These are phyloP conservation scores for Platysternon megacephalum DNA, from an alignment of 2,113 vertebrate species.

Conservation along the genomic window DNA sequence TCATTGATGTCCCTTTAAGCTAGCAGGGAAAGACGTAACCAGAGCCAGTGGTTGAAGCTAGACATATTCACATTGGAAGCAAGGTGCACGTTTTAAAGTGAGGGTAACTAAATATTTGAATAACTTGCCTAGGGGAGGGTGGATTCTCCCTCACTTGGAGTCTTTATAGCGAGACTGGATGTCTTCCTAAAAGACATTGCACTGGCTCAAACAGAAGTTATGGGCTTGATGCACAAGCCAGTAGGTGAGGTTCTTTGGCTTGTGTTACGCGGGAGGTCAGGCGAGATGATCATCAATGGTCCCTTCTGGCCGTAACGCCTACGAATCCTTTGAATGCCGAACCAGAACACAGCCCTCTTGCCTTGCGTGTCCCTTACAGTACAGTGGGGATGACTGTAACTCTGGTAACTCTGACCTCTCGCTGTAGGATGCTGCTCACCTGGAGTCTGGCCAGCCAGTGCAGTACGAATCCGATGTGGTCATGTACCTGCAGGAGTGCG, in stretches of 20 bases:
- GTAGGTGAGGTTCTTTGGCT: not conserved
- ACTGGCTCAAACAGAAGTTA: not conserved
- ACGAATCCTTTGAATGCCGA: not conserved
- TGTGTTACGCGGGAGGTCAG: not conserved
- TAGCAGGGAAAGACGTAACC: not conserved
- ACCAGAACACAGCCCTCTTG: not conserved
- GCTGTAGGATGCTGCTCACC: slow-evolving; percentile 88
- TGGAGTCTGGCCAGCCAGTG: slow-evolving; percentile 89
- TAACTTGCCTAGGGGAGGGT: not conserved
- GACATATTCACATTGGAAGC: not conserved
- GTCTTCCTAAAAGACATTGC: not conserved
- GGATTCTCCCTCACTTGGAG: not conserved
- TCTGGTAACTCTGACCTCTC: not conserved
- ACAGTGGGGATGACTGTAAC: not conserved
- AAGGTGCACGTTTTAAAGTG: not conserved
- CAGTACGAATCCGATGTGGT: slow-evolving; percentile 91
- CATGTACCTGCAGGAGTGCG: slow-evolving; percentile 93
- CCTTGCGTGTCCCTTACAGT: fast-evolving
- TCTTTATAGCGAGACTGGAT: not conserved
- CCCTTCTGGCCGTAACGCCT: not conserved
- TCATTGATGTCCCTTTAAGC: not conserved
- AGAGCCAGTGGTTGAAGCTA: not conserved
- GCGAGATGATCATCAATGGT: not conserved
- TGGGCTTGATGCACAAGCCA: not conserved
- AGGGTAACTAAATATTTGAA: not conserved